Conservation (phyloP, 2,888 invertebrate species). For the Stegana nigrithorax region DNA sequence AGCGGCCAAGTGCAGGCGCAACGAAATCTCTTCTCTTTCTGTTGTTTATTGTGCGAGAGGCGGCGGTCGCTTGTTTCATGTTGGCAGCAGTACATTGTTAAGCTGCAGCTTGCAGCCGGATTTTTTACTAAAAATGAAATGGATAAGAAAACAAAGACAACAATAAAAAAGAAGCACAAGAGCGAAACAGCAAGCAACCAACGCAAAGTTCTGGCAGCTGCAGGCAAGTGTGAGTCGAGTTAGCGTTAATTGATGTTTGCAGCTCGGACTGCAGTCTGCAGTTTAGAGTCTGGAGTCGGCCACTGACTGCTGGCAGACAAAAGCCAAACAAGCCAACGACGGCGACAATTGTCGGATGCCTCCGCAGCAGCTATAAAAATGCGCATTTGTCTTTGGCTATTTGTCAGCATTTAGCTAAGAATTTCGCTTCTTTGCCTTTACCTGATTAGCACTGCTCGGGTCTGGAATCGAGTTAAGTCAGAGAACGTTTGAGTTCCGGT, state of each 20-base stretch:
- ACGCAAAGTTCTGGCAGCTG: slow-evolving; percentile 44
- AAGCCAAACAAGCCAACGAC: slow-evolving; percentile 1
- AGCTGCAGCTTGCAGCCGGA: slow-evolving; percentile 3
- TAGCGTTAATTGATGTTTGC: slow-evolving; percentile 38
- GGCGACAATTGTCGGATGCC: neutral
- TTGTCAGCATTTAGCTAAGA: slow-evolving; percentile 54
- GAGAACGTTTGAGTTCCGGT: slow-evolving; percentile 44
- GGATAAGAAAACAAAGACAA: neutral
- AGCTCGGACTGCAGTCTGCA: slow-evolving; percentile 19
- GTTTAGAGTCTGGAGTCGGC: slow-evolving; percentile 1
- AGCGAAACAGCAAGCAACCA: no score
- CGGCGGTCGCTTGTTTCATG: slow-evolving; percentile 35
- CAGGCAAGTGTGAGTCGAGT: slow-evolving; percentile 28
- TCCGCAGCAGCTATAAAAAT: neutral
- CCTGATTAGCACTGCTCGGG: no score
- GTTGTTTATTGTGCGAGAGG: slow-evolving; percentile 29
- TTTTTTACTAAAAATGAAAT: no score
- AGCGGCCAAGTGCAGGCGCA: slow-evolving; percentile 6
- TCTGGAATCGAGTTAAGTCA: neutral
- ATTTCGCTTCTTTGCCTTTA: slow-evolving; percentile 22
- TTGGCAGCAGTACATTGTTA: slow-evolving; percentile 23
- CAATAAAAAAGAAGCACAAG: neutral
- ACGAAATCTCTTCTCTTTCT: neutral
- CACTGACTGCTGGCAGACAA: neutral
- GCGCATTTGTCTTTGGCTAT: slow-evolving; percentile 33